Base-by-base conservation (phyloP, 2,797 vertebrate species). In the Numenius phaeopus region DNA sequence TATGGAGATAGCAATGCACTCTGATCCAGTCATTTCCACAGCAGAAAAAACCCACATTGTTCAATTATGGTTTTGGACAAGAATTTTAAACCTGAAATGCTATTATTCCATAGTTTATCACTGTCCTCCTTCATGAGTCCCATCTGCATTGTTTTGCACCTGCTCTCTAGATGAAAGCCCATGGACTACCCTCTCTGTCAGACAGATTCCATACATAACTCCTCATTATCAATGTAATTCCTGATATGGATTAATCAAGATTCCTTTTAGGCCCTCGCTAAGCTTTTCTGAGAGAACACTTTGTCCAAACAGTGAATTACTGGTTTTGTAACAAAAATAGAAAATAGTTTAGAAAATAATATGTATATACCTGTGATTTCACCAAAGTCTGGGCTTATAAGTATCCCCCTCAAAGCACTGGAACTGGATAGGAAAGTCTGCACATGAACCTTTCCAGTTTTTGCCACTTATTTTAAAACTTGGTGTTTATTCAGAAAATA, bases 11-110 rank as follows among this genome's bases (percentile, higher is more conserved):
- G 6, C n/a, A 57, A 8, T 52, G 3, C 9, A 40, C 39, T 66
- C 19, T 40, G 7, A 57, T 52, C 76, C n/a, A 47, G 16, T 55
- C 6, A 21, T 90, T 84, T 76, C 66, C 61, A 77, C 7, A 47
- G 14, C 5, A 47, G 14, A 76, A 83, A 59, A 1, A 10, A 0
- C 3, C 44, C 8, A 37, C 2, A 32, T 42, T 17, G 21, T 67
- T 77, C 20, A 62, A 77, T 15, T 47, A 14, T n/a, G 24, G 18
- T 80, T 79, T 30, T 70, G 5, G 17, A 32, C 8, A 69, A 24
- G 19, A 44, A 70, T 55, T 76, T 71, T 14, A 76, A 52, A 67
- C 58, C 19, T n/a, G 16, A 76, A 76, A 52, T 55, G 5, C 5
- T 67, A 22, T 78, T 69, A 37, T 78, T 59, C 15, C 21, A 16